A percentile compares a stretch with the other conserved stretches of the same genome.
phyloP scores from a whole-genome alignment of 2,113 vertebrate genomes.

The Sorex araneus region DNA sequence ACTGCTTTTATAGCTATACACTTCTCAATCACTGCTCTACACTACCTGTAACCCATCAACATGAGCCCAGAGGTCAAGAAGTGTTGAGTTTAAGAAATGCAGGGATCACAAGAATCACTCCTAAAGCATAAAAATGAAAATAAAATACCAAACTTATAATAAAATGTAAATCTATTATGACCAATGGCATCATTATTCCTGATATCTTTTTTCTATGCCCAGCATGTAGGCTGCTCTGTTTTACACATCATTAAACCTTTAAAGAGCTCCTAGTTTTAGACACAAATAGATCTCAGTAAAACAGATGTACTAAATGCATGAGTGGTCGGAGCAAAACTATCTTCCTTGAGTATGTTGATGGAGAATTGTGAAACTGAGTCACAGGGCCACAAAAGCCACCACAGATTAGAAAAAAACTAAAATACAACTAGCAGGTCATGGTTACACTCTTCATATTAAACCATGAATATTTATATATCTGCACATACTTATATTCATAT shows the following conservation, averaged over 20 bases:
- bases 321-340: neutral
- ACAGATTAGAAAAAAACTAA: neutral
- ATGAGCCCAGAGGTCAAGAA: neutral
- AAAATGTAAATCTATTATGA: slow-evolving; percentile 16
- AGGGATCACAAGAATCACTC: neutral
- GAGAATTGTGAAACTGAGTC: slow-evolving; percentile 2
- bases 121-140: neutral
- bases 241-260: slow-evolving; percentile 66
- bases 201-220: neutral
- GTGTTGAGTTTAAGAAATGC: neutral
- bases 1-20: neutral
- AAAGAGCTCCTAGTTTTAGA: slow-evolving; percentile 60
- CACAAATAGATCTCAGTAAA: slow-evolving; percentile 2
- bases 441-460: neutral
- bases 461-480: too few species aligned
- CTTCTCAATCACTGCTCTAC: too few species aligned
- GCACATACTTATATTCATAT: too few species aligned
- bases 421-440: neutral
- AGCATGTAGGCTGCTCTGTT: neutral
- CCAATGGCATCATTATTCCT: slow-evolving; percentile 17
- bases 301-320: neutral
- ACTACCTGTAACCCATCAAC: neutral
- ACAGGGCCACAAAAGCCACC: neutral
- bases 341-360: neutral
- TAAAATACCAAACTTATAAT: neutral